Conservation (phyloP, 2,113 vertebrate species). For the Zonotrichia leucophrys region DNA sequence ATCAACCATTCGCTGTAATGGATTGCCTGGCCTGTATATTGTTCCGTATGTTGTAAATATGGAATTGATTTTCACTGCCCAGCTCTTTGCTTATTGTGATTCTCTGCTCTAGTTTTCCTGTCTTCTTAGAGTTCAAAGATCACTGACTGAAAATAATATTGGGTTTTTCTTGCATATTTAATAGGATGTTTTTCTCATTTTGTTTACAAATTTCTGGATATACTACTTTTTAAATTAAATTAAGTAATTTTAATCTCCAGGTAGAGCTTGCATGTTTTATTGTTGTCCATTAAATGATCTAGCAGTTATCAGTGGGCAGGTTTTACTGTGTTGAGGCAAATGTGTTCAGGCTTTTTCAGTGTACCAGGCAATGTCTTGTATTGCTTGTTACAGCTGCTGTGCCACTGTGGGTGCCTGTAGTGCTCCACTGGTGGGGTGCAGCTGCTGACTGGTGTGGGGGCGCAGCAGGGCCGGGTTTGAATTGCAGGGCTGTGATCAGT, state of each 20-base stretch:
- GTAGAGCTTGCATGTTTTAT: background rate
- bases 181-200: background rate
- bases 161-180: background rate
- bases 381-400: background rate
- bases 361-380: background rate
- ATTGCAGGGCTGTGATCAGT: background rate
- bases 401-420: background rate
- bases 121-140: background rate
- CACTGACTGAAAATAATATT: background rate
- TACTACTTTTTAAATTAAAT: background rate
- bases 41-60: constrained; percentile 4
- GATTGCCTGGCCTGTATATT: background rate
- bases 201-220: background rate
- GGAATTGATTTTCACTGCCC: constrained; percentile 35
- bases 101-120: background rate
- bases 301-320: background rate
- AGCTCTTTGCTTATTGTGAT: background rate
- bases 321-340: background rate
- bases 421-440: background rate
- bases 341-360: background rate
- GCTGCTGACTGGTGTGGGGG: background rate
- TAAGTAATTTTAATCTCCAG: background rate
- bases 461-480: background rate
- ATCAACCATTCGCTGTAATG: background rate
- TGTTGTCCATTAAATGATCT: background rate